Conservation (phyloP, 2,888 invertebrate species). For the Drepanosiphum platanoidis region DNA sequence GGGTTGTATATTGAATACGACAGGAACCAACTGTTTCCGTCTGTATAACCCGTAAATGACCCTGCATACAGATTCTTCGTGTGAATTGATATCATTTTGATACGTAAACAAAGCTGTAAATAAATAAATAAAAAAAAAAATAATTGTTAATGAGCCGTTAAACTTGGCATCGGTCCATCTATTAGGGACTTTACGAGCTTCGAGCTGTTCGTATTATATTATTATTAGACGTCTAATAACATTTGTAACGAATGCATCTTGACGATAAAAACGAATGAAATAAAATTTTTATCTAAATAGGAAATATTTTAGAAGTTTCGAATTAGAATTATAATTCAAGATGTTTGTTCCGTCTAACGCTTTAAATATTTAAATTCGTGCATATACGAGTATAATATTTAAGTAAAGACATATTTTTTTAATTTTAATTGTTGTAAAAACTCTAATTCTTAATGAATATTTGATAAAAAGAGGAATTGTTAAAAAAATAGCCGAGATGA, state of each 20-base stretch:
- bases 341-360: not conserved
- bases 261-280: slow-evolving; percentile 4
- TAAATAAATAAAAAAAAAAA: slow-evolving; percentile 13
- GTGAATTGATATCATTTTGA: slow-evolving; percentile 5
- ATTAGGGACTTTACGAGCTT: slow-evolving; percentile 33
- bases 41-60: not conserved
- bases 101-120: slow-evolving; percentile 23
- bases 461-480: no score
- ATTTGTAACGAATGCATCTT: slow-evolving; percentile 29
- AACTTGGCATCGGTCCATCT: slow-evolving; percentile 44
- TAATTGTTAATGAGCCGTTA: slow-evolving; percentile 53
- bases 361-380: no score
- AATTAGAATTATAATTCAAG: not conserved
- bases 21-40: slow-evolving; percentile 7
- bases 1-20: not conserved
- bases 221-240: slow-evolving; percentile 56
- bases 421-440: no score
- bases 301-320: not conserved
- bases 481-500: no score
- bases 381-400: no score
- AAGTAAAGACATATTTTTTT: no score
- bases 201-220: slow-evolving; percentile 16
- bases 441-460: no score
- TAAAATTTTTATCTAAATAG: not conserved
- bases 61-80: not conserved